Evolutionary conservation across 1,140 invertebrate genomes (phyloP).

Genomic region (Pectinophora gossypiella): DNA sequence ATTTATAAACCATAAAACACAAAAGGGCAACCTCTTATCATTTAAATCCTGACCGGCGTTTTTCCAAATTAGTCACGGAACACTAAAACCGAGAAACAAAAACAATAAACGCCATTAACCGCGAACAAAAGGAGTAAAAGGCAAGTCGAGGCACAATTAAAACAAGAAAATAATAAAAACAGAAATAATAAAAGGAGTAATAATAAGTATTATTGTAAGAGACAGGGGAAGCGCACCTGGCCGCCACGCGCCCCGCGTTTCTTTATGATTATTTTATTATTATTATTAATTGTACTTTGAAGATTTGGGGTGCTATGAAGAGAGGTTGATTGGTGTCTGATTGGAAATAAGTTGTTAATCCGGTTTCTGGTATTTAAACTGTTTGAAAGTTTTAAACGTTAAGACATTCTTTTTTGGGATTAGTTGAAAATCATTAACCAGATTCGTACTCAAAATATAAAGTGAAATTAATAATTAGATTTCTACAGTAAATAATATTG

Average conservation of each 20-base stretch:
- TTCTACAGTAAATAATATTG: too few relatives aligned
- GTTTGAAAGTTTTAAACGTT: too few relatives aligned
- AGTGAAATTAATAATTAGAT: too few relatives aligned
- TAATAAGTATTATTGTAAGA: slow-evolving; percentile 69
- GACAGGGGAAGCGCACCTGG: slow-evolving; percentile 60
- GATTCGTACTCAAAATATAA: too few relatives aligned
- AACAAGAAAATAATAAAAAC: slow-evolving; percentile 73
- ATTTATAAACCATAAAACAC: too few relatives aligned
- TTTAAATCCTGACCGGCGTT: too few relatives aligned
- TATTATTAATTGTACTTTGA: background rate
- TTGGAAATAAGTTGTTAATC: too few relatives aligned
- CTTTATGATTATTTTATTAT: slow-evolving; percentile 2
- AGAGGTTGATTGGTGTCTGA: too few relatives aligned
- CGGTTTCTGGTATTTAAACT: too few relatives aligned
- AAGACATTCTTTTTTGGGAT: too few relatives aligned
- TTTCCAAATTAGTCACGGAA: slow-evolving; percentile 2
- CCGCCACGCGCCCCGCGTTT: slow-evolving; percentile 44
- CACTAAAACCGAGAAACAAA: slow-evolving; percentile 12
- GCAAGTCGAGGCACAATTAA: slow-evolving; percentile 71
- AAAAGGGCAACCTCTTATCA: too few relatives aligned
- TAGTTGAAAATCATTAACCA: too few relatives aligned
- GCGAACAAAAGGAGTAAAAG: slow-evolving; percentile 71
- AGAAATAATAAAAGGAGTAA: slow-evolving; percentile 70
- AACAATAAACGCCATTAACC: slow-evolving; percentile 72
- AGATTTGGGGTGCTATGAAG: background rate